Evolutionary conservation across 2,888 invertebrate genomes (phyloP).

Genomic region (Lobophora halterata): DNA sequence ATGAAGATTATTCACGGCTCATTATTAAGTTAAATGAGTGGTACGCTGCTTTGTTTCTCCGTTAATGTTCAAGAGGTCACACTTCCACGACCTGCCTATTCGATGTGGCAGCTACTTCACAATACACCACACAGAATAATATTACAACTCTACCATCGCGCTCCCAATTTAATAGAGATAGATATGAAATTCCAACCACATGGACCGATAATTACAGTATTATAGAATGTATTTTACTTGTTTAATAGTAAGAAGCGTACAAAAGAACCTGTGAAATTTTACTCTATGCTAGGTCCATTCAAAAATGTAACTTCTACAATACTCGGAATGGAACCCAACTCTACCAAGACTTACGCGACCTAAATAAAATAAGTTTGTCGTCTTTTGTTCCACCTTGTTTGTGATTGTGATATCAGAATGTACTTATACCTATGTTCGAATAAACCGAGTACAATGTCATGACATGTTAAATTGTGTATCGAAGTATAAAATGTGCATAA

Average conservation of each 20-base stretch:
- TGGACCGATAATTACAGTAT: too few relatives aligned
- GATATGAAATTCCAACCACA: too few relatives aligned
- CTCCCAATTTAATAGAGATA: too few relatives aligned
- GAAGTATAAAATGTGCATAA: slow-evolving; percentile 24
- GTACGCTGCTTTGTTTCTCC: slow-evolving; percentile 52
- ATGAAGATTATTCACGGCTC: slow-evolving; percentile 73
- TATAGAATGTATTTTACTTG: too few relatives aligned
- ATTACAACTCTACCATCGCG: too few relatives aligned
- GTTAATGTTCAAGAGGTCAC: slow-evolving; percentile 43
- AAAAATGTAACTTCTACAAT: slow-evolving; percentile 51
- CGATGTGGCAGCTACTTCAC: slow-evolving; percentile 12
- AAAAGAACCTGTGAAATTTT: too few relatives aligned
- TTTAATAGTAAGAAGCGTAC: too few relatives aligned
- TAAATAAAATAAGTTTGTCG: slow-evolving; percentile 57
- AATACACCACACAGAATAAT: too few relatives aligned
- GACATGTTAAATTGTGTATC: slow-evolving; percentile 28
- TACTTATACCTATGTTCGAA: slow-evolving; percentile 21
- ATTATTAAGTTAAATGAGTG: slow-evolving; percentile 72
- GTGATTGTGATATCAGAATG: slow-evolving; percentile 47
- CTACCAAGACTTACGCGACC: slow-evolving; percentile 51
- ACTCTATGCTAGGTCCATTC: too few relatives aligned
- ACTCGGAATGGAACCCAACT: slow-evolving; percentile 41
- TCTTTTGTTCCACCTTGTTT: slow-evolving; percentile 60
- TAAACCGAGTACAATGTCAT: slow-evolving; percentile 27
- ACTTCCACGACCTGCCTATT: slow-evolving; percentile 5